These are phyloP conservation scores for Perizoma affinitatum DNA, from an alignment of 2,888 invertebrate species.

Conservation along the genomic window DNA sequence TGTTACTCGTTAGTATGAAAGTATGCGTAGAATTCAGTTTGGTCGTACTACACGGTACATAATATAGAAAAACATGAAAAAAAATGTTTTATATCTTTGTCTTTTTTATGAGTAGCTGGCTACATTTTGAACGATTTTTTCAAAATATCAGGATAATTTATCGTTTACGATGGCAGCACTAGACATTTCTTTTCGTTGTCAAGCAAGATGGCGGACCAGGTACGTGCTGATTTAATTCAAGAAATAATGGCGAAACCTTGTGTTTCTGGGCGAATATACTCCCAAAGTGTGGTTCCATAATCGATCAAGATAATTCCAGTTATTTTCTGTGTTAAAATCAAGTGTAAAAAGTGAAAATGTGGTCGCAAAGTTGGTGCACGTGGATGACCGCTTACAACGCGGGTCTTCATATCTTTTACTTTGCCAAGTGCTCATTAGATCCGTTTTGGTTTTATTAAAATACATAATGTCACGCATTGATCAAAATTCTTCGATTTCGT, in stretches of 20 bases:
- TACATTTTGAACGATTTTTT: too few species aligned
- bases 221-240: slow-evolving; percentile 76
- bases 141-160: too few species aligned
- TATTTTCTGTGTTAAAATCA: slow-evolving; percentile 34
- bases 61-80: too few species aligned
- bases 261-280: slow-evolving; percentile 26
- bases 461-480: background rate
- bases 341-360: slow-evolving; percentile 54
- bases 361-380: slow-evolving; percentile 57
- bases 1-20: too few species aligned
- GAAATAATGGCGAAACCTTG: slow-evolving; percentile 45
- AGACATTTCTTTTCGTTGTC: slow-evolving; percentile 79
- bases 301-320: slow-evolving; percentile 16
- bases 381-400: slow-evolving; percentile 49
- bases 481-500: too few species aligned
- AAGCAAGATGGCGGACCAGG: slow-evolving; percentile 93
- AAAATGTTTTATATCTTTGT: too few species aligned
- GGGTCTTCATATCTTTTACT: slow-evolving; percentile 19
- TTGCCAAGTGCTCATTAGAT: slow-evolving; percentile 12
- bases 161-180: slow-evolving; percentile 43
- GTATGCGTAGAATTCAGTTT: too few species aligned
- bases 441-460: background rate
- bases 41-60: too few species aligned
- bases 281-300: slow-evolving; percentile 31
- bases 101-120: too few species aligned